Conservation (phyloP, 2,797 vertebrate species). For the Helarctos malayanus region DNA sequence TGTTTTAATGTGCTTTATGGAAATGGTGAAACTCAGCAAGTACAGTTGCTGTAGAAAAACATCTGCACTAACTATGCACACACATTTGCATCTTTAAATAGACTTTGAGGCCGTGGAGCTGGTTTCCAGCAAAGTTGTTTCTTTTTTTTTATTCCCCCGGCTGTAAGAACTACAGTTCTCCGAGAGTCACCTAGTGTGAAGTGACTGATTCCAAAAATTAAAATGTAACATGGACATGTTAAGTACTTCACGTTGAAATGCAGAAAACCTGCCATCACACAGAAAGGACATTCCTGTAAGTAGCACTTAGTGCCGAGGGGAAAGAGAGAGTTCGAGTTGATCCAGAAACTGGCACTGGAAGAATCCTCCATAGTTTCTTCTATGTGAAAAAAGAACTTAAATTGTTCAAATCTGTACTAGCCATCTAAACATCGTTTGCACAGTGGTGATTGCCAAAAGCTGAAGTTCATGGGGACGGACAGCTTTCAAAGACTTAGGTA, state of each 20-base stretch:
- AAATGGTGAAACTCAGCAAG: slow-evolving; percentile 91
- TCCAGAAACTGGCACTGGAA: slow-evolving; percentile 79
- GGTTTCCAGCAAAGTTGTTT: slow-evolving; percentile 85
- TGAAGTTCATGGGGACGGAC: slow-evolving; percentile 6
- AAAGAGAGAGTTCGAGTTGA: slow-evolving; percentile 53
- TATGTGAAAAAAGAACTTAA: slow-evolving; percentile 67
- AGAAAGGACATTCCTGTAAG: slow-evolving; percentile 89
- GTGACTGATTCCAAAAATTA: slow-evolving; percentile 90
- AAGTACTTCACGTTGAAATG: slow-evolving; percentile 89
- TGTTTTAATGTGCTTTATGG: slow-evolving; percentile 94
- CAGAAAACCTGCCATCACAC: slow-evolving; percentile 86
- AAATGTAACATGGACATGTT: slow-evolving; percentile 88
- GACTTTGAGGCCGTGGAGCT: slow-evolving; percentile 84
- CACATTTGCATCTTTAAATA: slow-evolving; percentile 91
- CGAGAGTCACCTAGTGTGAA: slow-evolving; percentile 85
- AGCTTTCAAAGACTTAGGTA: slow-evolving; percentile 30
- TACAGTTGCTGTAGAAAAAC: slow-evolving; percentile 88
- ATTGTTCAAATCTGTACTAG: slow-evolving; percentile 67
- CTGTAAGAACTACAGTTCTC: slow-evolving; percentile 78
- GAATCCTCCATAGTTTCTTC: slow-evolving; percentile 64
- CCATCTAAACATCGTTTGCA: slow-evolving; percentile 62
- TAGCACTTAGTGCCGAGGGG: slow-evolving; percentile 81
- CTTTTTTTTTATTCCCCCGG: background rate
- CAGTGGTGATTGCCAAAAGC: slow-evolving; percentile 58
- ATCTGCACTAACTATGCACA: slow-evolving; percentile 89